Conservation (phyloP, 1,140 invertebrate species). For the Bombus vancouverensis region DNA sequence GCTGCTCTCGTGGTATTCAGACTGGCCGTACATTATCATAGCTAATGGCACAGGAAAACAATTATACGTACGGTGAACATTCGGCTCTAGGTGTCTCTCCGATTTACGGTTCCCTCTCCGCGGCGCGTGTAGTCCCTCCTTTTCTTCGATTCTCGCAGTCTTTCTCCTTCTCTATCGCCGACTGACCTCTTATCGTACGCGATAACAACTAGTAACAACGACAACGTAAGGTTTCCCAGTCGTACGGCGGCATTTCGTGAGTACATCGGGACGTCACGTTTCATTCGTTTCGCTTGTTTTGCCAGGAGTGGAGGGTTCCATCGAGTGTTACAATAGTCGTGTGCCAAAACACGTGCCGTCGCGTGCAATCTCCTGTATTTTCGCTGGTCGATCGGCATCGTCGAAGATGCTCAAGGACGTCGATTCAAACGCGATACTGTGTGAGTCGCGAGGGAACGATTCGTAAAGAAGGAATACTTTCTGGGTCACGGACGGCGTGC, state of each 20-base stretch:
- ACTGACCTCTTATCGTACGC: constrained; percentile 41
- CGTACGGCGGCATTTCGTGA: not conserved
- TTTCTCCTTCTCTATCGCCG: not conserved
- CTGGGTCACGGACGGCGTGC: constrained; percentile 53
- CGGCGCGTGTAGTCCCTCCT: not conserved
- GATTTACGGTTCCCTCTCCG: not conserved
- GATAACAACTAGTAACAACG: constrained; percentile 35
- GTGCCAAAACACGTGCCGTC: constrained; percentile 14
- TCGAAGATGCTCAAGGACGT: constrained; percentile 14
- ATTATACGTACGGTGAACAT: not conserved
- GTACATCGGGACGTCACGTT: not conserved
- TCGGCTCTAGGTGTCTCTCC: constrained; percentile 4
- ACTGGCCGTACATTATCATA: not conserved
- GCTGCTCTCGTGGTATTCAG: constrained; percentile 20
- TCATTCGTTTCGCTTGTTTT: not conserved
- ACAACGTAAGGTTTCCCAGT: constrained; percentile 15
- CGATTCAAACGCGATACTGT: not conserved
- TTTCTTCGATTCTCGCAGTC: not conserved
- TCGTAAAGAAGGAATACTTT: constrained; percentile 35
- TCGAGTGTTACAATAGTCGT: not conserved
- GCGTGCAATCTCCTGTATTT: not conserved
- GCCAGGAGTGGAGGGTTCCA: not conserved
- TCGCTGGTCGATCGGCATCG: not conserved
- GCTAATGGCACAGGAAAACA: constrained; percentile 7
- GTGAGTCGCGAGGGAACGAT: constrained; percentile 17